Percentiles rank a stretch among this genome's conserved stretches.
These are phyloP conservation scores for Zaprionus bogoriensis DNA, from an alignment of 2,888 invertebrate species.

Conservation along the genomic window DNA sequence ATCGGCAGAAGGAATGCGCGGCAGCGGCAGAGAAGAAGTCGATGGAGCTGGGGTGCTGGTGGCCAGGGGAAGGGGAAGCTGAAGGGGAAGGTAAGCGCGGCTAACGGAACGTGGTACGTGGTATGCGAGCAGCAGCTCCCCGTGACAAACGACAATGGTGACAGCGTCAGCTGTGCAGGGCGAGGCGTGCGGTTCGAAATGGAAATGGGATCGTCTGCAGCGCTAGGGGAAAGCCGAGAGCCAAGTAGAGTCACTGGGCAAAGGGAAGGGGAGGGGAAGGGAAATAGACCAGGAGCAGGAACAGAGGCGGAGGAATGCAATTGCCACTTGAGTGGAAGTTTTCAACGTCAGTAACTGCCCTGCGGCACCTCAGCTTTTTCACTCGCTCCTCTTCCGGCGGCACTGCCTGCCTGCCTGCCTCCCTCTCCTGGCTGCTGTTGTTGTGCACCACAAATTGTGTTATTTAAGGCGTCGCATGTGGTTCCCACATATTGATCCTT, in stretches of 20 bases:
- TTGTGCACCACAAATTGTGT: constrained; percentile 34
- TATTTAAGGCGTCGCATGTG: constrained; percentile 53
- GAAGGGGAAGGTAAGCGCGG: background rate
- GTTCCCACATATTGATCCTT: constrained; percentile 37
- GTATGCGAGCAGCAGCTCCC: constrained; percentile 14
- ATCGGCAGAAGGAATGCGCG: too few relatives aligned
- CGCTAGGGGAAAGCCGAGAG: background rate
- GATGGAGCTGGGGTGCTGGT: too few relatives aligned
- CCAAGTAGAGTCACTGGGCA: background rate
- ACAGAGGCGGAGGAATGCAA: constrained; percentile 25
- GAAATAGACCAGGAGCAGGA: background rate
- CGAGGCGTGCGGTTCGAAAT: constrained; percentile 35
- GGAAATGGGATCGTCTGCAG: constrained; percentile 17
- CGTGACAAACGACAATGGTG: constrained; percentile 65
- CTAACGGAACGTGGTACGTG: constrained; percentile 25
- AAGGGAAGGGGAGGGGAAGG: background rate
- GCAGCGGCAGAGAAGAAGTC: too few relatives aligned
- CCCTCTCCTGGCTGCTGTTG: too few relatives aligned
- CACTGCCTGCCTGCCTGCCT: too few relatives aligned
- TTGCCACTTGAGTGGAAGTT: constrained; percentile 51
- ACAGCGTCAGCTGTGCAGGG: constrained; percentile 61
- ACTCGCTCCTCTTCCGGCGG: background rate
- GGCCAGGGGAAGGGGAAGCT: background rate
- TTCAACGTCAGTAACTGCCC: constrained; percentile 31
- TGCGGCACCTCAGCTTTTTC: background rate